Conservation (phyloP, 2,797 vertebrate species). For the Amblyopsis hoosieri region DNA sequence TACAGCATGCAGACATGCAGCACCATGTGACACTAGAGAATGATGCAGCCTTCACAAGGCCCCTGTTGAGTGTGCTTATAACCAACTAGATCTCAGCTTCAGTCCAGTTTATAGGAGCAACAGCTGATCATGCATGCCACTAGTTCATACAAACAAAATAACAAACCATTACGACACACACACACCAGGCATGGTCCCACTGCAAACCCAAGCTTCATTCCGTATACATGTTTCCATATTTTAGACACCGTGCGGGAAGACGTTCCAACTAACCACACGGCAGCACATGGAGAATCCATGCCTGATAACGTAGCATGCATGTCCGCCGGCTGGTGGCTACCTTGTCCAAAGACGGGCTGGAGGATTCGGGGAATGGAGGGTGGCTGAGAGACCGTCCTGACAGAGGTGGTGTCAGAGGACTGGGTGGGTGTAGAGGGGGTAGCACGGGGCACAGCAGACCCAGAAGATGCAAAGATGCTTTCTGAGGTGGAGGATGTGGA, state of each 20-base stretch:
- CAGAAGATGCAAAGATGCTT: conserved; percentile 20
- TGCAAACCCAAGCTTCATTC: background rate
- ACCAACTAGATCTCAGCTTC: background rate
- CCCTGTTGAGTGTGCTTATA: background rate
- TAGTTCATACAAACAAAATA: too few relatives aligned
- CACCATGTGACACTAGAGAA: background rate
- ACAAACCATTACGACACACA: background rate
- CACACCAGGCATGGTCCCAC: background rate
- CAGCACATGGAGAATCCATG: conserved; percentile 16
- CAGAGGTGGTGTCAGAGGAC: conserved; percentile 25
- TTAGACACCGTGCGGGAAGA: conserved; percentile 20
- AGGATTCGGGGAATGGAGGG: conserved; percentile 80
- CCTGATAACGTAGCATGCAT: conserved; percentile 27
- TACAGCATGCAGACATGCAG: background rate
- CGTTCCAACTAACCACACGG: background rate
- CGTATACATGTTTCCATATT: background rate
- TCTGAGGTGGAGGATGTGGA: conserved; percentile 24
- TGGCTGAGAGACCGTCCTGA: conserved; percentile 59
- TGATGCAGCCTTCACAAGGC: background rate
- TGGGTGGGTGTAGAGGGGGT: conserved; percentile 8
- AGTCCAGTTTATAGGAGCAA: background rate
- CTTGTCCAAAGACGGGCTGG: conserved; percentile 71
- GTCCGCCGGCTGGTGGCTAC: conserved; percentile 51
- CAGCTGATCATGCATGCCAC: too few relatives aligned
- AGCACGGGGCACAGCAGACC: conserved; percentile 15